Evolutionary conservation across 2,888 invertebrate species (phyloP), one percentile per base, ranked within the genome.

Genomic region (Rhorus exstirpatorius): DNA sequence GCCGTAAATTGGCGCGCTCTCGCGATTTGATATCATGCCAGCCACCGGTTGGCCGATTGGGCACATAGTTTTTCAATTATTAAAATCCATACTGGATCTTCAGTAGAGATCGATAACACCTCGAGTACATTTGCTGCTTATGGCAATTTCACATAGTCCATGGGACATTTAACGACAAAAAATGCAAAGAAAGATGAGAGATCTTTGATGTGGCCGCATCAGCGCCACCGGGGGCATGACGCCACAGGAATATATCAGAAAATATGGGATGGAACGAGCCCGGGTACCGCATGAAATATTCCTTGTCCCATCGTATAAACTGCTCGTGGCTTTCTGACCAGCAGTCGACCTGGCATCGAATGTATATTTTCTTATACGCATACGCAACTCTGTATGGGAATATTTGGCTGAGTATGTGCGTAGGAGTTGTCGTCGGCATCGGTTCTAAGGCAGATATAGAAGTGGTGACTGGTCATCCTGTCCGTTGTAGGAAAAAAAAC

Each of bases 391-490:
- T n/a, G 19, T 38, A 46, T 51, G 51, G 35, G 46, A 41, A 74
- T 61, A 75, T 75, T 80, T 53, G 70, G 61, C 53, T 41, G 51
- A 6, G 44, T 24, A 53, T 74, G 53, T 10, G 81, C 74, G 81
- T 82, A 82, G 78, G 78, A 78, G 81, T 79, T 49, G 58, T 72
- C 24, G 72, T 70, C 61, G 80, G 72, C 71, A 60, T 65, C 31
- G 67, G 55, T 38, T 60, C 49, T 74, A 35, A 68, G 74, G 61
- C 61, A 44, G 67, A 67, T 53, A 58, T 68, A 49, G 74, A 79
- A 79, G 79, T 78, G 83, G 83, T 81, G 83, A 83, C 83, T 83
- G 74, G 83, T 79, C 75, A 78, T 83, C 75, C 80, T 68, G 55
- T 81, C 74, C 24, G 70, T 78, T 61, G 65, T 67, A 72, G 67